Evolutionary conservation across 1,140 invertebrate genomes (phyloP).

Genomic region (Ceratoteleas bidentatus): DNA sequence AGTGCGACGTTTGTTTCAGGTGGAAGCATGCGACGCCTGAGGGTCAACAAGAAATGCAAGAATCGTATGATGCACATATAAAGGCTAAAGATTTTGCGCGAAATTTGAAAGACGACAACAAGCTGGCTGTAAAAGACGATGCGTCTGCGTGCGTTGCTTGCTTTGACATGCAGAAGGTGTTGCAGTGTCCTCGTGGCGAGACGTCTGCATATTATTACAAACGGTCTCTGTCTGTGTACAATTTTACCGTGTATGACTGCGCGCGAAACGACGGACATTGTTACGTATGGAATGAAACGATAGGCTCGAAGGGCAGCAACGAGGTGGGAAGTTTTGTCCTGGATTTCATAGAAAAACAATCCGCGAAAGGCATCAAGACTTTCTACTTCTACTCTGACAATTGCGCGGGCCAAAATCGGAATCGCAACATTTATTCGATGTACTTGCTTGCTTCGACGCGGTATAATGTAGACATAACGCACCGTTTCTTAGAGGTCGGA

Average conservation of each 20-base stretch:
- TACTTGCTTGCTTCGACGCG: slow-evolving; percentile 69
- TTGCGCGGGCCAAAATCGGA: slow-evolving; percentile 78
- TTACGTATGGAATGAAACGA: slow-evolving; percentile 64
- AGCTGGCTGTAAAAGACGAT: slow-evolving; percentile 4
- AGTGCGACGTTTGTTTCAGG: slow-evolving; percentile 71
- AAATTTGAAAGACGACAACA: slow-evolving; percentile 9
- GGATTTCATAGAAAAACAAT: slow-evolving; percentile 12
- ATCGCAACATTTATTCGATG: slow-evolving; percentile 72
- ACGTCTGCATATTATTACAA: slow-evolving; percentile 70
- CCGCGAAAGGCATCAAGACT: slow-evolving; percentile 61
- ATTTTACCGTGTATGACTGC: slow-evolving; percentile 62
- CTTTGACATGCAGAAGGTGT: slow-evolving; percentile 61
- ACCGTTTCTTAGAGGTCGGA: slow-evolving; percentile 75
- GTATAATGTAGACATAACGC: slow-evolving; percentile 69
- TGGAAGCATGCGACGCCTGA: slow-evolving; percentile 57
- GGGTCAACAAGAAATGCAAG: not conserved
- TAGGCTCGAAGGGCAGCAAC: slow-evolving; percentile 25
- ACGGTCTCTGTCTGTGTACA: slow-evolving; percentile 66
- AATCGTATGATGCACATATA: slow-evolving; percentile 47
- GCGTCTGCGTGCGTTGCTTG: slow-evolving; percentile 5
- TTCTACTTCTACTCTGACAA: slow-evolving; percentile 76
- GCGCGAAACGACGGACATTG: slow-evolving; percentile 52
- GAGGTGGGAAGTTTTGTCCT: slow-evolving; percentile 17
- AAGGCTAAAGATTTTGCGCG: not conserved
- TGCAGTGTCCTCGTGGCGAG: slow-evolving; percentile 61